These are phyloP conservation scores for Parazoanthus atlanticus DNA, from an alignment of 92 coral and sea anemone genomes.

Conservation along the genomic window DNA sequence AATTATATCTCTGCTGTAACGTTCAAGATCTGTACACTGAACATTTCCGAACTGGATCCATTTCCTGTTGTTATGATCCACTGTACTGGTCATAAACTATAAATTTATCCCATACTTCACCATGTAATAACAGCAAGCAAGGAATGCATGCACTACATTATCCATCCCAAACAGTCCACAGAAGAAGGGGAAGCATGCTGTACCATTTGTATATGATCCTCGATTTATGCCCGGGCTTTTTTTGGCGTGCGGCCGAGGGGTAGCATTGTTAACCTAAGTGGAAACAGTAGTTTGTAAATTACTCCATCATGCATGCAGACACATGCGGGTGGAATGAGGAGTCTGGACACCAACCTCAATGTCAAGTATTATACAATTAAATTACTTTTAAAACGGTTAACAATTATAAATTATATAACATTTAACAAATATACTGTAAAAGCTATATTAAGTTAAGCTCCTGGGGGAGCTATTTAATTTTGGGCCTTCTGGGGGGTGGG, in stretches of 20 bases:
- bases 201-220: slow-evolving; percentile 99
- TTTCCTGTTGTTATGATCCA: not conserved
- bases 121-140: slow-evolving; percentile 39
- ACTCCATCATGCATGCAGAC: slow-evolving; percentile 37
- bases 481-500: no score
- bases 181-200: slow-evolving; percentile 81
- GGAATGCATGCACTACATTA: slow-evolving; percentile 40
- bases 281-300: slow-evolving; percentile 49
- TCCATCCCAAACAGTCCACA: slow-evolving; percentile 36
- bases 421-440: no score
- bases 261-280: slow-evolving; percentile 99
- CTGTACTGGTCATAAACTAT: not conserved
- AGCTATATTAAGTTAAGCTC: no score
- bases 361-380: not conserved
- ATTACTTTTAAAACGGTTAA: not conserved
- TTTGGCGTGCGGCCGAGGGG: slow-evolving; percentile 99
- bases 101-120: slow-evolving; percentile 33
- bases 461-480: no score
- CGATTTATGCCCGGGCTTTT: slow-evolving; percentile 94
- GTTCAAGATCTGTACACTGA: not conserved
- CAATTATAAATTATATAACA: no score
- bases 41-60: not conserved
- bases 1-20: not conserved
- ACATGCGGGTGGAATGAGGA: not conserved
- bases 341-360: not conserved